Percentiles rank a stretch among this genome's conserved stretches.
These are phyloP conservation scores for Cathartes aura DNA, from an alignment of 2,113 vertebrate genomes.

Conservation along the genomic window DNA sequence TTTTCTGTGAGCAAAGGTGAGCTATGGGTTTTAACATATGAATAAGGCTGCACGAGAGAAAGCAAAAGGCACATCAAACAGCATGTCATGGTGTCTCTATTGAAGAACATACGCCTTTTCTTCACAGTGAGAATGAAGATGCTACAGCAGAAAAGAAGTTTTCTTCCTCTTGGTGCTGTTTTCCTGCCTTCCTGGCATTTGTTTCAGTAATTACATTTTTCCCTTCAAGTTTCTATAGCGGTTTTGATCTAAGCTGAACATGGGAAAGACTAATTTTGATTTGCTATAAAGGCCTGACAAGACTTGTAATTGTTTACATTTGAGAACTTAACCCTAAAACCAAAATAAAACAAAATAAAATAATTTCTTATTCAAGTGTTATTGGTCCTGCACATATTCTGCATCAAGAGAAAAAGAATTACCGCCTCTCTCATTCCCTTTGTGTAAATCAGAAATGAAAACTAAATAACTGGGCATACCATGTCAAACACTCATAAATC, in stretches of 20 bases:
- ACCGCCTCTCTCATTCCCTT: conserved; percentile 21
- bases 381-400: neutral
- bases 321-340: neutral
- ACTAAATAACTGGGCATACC: conserved; percentile 60
- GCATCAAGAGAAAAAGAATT: conserved; percentile 18
- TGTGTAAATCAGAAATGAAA: conserved; percentile 68
- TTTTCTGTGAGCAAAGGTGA: conserved; percentile 6
- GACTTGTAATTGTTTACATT: neutral
- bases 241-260: neutral
- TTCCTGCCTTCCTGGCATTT: neutral
- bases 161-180: neutral
- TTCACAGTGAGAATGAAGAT: neutral
- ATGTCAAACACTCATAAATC: conserved; percentile 72
- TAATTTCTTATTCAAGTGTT: neutral
- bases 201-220: neutral
- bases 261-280: neutral
- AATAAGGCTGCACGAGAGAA: neutral
- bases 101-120: neutral
- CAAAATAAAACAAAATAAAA: neutral
- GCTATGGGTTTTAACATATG: neutral
- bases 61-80: neutral
- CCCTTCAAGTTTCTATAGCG: neutral
- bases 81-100: neutral
- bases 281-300: conserved; percentile 3
- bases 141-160: neutral